Base-by-base conservation (phyloP, 2,888 invertebrate species). In the Chalcis sispes region DNA sequence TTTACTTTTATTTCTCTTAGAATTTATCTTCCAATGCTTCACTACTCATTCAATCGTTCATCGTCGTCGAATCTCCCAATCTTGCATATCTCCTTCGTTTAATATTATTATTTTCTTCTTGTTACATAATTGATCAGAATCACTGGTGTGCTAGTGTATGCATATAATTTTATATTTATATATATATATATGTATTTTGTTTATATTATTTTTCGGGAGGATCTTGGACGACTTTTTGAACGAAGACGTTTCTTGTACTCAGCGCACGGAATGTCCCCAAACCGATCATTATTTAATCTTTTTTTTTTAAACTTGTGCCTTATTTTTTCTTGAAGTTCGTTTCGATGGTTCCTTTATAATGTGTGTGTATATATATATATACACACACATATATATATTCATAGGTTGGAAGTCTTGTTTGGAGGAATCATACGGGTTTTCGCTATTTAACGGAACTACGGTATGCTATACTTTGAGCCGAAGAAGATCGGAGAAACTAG, bases 81-180 rank as follows among this genome's bases (percentile, higher is more conserved):
- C 13, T 64, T 67, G 13, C 23, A 54, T 13, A 23, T n/a, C 32
- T 13, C 36, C 29, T 23, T 52, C 18, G 32, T 25, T 15, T 18
- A 13, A 3, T n/a, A n/a, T n/a, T n/a, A n/a, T n/a, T 62, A 71
- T 50, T 64, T 58, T 67, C 67, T 50, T 42, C 27, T 40, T 40
- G 25, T 66, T 3, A 32, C 72, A 10, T 48, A 84, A 87, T 86
- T 85, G 85, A 85, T 85, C 84, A 80, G 84, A 82, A 82, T 83
- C 80, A 80, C 81, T 69, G 56, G 70, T 77, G 58, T 69, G 72
- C 36, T 23, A 46, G 64, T 77, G 50, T 77, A 64, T 75, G 67
- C 59, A 69, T 75, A 72, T 58, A 81, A 81, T 83, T 58, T 69
- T 81, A 79, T 80, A 81, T 82, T 79, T 80, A 81, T 77, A 77